Percentiles rank a stretch among this genome's conserved stretches.
phyloP scores from a whole-genome alignment of 2,797 vertebrate species.

The Ctenopoma multispine region DNA sequence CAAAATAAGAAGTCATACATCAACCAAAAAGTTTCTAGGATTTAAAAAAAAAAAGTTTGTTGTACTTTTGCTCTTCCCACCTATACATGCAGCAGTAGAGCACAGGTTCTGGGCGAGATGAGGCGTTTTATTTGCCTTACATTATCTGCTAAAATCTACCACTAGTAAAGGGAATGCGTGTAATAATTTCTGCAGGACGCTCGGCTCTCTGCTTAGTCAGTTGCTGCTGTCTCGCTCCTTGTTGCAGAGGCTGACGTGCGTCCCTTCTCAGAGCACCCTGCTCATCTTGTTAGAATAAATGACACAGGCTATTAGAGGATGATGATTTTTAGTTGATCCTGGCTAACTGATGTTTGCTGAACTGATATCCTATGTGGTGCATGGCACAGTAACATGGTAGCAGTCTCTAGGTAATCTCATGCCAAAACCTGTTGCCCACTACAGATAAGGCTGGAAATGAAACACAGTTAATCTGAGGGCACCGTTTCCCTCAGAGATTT shows the following conservation, averaged over 20 bases:
- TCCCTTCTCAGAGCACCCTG: neutral
- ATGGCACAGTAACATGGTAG: neutral
- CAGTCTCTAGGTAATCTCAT: neutral
- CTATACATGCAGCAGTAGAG: neutral
- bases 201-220: neutral
- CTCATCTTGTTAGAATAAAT: neutral
- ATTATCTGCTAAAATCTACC: constrained; percentile 7
- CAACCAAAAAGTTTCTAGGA: neutral
- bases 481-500: neutral
- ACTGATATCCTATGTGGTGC: neutral
- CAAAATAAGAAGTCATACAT: neutral
- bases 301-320: neutral
- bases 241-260: neutral
- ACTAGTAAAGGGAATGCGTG: constrained; percentile 1
- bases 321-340: neutral
- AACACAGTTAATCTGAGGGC: neutral
- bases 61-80: neutral
- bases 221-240: neutral
- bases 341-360: neutral
- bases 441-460: constrained; percentile 4
- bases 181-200: constrained; percentile 13
- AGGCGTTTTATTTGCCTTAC: constrained; percentile 11
- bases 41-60: constrained; percentile 13
- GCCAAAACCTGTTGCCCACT: constrained; percentile 5
- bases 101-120: neutral